A percentile compares a stretch with the other conserved stretches of the same genome.
These are phyloP conservation scores for Etheostoma spectabile DNA, from an alignment of 2,113 vertebrate species.

Conservation along the genomic window DNA sequence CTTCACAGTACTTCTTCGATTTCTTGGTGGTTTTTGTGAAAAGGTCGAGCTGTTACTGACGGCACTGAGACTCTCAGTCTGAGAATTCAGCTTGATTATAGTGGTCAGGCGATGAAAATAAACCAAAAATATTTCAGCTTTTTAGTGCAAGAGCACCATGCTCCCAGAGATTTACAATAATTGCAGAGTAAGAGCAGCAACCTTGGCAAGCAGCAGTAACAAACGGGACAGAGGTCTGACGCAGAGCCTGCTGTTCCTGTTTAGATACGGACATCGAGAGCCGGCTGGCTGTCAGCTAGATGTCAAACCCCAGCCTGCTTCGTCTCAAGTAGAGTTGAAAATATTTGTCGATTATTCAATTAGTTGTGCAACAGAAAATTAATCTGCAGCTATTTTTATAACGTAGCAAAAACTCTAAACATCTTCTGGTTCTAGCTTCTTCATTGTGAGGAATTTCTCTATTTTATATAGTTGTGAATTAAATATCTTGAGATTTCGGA, in stretches of 20 bases:
- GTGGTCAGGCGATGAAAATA: conserved; percentile 40
- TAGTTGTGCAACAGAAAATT: not conserved
- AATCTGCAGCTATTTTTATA: too few relatives aligned
- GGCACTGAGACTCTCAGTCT: conserved; percentile 47
- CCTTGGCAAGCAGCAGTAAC: not conserved
- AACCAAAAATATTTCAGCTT: conserved; percentile 52
- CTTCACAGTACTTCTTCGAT: not conserved
- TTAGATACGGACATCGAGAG: not conserved
- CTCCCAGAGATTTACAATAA: conserved; percentile 46
- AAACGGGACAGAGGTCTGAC: conserved; percentile 15
- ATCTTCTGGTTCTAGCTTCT: not conserved
- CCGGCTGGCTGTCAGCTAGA: not conserved
- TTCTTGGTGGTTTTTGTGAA: conserved; percentile 31
- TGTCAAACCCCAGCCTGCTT: not conserved
- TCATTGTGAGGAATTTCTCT: not conserved
- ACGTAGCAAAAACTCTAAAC: not conserved
- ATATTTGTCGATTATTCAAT: not conserved
- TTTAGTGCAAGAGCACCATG: not conserved
- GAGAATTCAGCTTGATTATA: conserved; percentile 62
- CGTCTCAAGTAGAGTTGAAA: not conserved
- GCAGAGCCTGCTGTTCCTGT: not conserved
- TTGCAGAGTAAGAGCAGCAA: conserved; percentile 46
- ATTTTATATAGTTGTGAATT: not conserved
- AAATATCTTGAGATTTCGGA: not conserved
- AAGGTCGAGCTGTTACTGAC: conserved; percentile 54